Conservation (phyloP, 2,888 invertebrate genomes). For the Diarsia mendica region DNA sequence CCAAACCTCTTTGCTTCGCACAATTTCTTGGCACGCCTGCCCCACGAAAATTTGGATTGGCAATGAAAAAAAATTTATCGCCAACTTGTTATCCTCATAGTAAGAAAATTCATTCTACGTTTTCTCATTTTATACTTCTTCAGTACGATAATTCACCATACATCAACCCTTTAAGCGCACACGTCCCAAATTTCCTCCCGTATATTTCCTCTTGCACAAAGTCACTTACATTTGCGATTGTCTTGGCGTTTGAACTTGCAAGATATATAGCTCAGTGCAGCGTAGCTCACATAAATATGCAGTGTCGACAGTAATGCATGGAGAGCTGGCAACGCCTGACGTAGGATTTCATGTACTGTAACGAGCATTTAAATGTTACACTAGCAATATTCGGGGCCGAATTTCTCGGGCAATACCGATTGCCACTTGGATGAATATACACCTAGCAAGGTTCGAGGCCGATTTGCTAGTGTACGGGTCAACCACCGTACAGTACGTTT, state of each 20-base stretch:
- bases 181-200: background rate
- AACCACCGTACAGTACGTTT: too few relatives aligned
- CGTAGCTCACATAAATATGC: slow-evolving; percentile 55
- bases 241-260: slow-evolving; percentile 65
- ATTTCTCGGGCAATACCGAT: too few relatives aligned
- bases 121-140: too few relatives aligned
- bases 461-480: background rate
- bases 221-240: slow-evolving; percentile 68
- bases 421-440: too few relatives aligned
- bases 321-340: slow-evolving; percentile 28
- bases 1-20: too few relatives aligned
- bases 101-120: too few relatives aligned
- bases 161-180: background rate
- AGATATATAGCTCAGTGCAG: slow-evolving; percentile 57
- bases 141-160: too few relatives aligned
- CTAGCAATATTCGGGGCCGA: too few relatives aligned
- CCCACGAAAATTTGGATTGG: too few relatives aligned
- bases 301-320: slow-evolving; percentile 51
- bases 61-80: too few relatives aligned
- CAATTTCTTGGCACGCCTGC: too few relatives aligned
- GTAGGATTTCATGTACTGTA: slow-evolving; percentile 40
- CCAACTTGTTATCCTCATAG: too few relatives aligned
- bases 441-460: background rate
- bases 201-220: slow-evolving; percentile 51
- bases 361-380: background rate